Percentiles rank a stretch among this genome's conserved stretches.
Conservation (phyloP, 2,888 invertebrate species). For the Lepidocyrtoides sp. region DNA sequence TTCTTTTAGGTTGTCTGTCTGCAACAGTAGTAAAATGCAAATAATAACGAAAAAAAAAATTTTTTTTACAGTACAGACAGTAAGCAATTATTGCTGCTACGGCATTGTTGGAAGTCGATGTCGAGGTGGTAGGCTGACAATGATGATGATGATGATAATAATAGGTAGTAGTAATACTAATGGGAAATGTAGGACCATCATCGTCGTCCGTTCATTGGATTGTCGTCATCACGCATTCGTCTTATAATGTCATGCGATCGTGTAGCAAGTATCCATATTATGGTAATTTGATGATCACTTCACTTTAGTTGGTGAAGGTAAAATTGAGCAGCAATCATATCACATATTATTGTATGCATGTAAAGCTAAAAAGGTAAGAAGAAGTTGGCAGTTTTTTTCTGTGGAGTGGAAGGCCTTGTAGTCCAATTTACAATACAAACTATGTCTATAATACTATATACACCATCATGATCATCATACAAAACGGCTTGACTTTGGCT, state of each 20-base stretch:
- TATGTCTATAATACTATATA: background rate
- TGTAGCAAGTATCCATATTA: constrained; percentile 21
- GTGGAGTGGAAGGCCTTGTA: constrained; percentile 69
- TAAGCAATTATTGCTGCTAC: background rate
- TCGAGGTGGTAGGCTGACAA: background rate
- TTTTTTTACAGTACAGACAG: background rate
- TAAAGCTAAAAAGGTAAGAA: background rate
- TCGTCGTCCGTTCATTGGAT: background rate
- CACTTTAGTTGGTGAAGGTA: constrained; percentile 44
- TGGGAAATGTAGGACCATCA: constrained; percentile 4
- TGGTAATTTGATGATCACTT: constrained; percentile 47
- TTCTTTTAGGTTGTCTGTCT: background rate
- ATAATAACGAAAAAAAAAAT: background rate
- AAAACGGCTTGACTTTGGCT: too few relatives aligned
- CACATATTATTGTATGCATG: background rate
- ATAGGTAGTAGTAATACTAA: background rate
- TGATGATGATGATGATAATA: too few relatives aligned
- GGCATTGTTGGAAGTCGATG: constrained; percentile 35
- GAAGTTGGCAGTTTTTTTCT: constrained; percentile 35
- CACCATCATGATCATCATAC: too few relatives aligned
- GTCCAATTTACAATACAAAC: constrained; percentile 47
- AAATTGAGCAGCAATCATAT: background rate
- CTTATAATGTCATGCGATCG: background rate
- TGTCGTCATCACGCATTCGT: background rate
- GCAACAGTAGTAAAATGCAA: background rate